Conservation (phyloP, 2,888 invertebrate species). For the Beris chalybata region DNA sequence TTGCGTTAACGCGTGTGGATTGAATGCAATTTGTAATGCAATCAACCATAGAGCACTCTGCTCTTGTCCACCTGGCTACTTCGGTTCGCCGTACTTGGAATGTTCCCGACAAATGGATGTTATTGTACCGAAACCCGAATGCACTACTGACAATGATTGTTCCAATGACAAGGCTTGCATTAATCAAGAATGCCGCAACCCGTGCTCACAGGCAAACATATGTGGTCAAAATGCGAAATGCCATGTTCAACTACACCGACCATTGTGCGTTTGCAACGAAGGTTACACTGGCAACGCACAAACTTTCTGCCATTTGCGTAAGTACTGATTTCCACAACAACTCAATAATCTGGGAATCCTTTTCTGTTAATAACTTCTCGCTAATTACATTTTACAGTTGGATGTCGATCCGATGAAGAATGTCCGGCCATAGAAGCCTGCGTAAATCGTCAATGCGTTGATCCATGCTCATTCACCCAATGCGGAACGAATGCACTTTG, state of each 20-base stretch:
- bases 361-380: constrained; percentile 1
- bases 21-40: constrained; percentile 78
- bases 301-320: constrained; percentile 74
- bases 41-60: constrained; percentile 83
- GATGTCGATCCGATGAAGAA: constrained; percentile 82
- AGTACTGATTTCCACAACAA: constrained; percentile 49
- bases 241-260: constrained; percentile 75
- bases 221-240: constrained; percentile 82
- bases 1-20: constrained; percentile 78
- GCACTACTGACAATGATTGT: constrained; percentile 75
- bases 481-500: constrained; percentile 83
- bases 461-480: constrained; percentile 77
- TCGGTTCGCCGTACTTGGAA: constrained; percentile 75
- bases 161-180: constrained; percentile 81
- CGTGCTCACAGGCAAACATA: constrained; percentile 68
- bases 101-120: constrained; percentile 62
- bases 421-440: constrained; percentile 82
- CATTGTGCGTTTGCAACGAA: constrained; percentile 78
- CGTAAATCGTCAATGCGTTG: constrained; percentile 76
- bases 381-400: constrained; percentile 60
- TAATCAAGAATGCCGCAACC: constrained; percentile 72
- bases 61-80: constrained; percentile 76
- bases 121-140: constrained; percentile 70
- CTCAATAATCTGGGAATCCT: neutral
- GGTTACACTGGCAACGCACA: constrained; percentile 84